phyloP scores from a whole-genome alignment of 2,888 invertebrate genomes.

The Tetramorium bicarinatum region DNA sequence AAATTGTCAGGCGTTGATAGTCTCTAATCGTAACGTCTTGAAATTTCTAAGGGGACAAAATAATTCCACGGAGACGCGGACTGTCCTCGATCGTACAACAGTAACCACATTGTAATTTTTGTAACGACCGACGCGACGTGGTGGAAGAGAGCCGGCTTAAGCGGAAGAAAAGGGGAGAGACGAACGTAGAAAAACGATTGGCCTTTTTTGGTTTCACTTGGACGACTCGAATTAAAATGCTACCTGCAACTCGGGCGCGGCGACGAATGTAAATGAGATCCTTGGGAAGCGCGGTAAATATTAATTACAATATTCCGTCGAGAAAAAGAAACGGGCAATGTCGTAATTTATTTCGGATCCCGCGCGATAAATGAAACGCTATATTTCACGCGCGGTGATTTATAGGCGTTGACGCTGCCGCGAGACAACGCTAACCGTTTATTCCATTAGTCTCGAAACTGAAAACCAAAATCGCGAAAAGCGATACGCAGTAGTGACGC shows the following conservation, averaged over 20 bases:
- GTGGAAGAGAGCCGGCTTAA: conserved; percentile 20
- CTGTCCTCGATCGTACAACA: not conserved
- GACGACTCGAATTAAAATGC: conserved; percentile 80
- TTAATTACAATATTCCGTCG: conserved; percentile 78
- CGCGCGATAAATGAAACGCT: conserved; percentile 43
- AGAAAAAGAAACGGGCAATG: conserved; percentile 38
- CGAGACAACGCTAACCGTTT: conserved; percentile 40
- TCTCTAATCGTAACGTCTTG: not conserved
- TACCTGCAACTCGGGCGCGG: conserved; percentile 70
- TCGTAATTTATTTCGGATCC: conserved; percentile 50
- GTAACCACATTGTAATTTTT: conserved; percentile 27
- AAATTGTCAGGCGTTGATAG: conserved; percentile 31
- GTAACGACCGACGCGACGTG: conserved; percentile 1
- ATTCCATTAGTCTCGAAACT: conserved; percentile 39
- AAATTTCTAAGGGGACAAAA: not conserved
- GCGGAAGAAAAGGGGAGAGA: conserved; percentile 6
- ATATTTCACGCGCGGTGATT: conserved; percentile 35
- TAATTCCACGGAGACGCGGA: not conserved
- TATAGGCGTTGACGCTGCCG: conserved; percentile 3
- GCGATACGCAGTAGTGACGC: conserved; percentile 31
- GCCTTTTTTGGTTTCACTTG: conserved; percentile 76
- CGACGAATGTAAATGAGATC: conserved; percentile 79
- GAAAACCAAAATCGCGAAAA: conserved; percentile 46
- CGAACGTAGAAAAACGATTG: conserved; percentile 25
- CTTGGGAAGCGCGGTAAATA: conserved; percentile 75